Evolutionary conservation across 2,797 vertebrate genomes (phyloP).

Genomic region (Takifugu ocellatus): DNA sequence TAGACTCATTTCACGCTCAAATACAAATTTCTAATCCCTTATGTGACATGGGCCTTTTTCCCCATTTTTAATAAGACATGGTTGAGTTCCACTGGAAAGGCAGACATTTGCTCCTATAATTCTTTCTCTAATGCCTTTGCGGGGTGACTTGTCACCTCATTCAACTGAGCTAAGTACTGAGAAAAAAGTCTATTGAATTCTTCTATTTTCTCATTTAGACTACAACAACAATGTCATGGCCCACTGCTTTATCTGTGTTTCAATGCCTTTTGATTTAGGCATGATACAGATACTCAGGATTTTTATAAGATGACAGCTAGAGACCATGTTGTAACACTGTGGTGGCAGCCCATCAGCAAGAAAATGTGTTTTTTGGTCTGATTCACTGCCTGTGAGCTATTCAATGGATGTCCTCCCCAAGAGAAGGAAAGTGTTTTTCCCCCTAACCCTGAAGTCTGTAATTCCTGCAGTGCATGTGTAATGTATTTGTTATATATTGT

Average conservation of each 20-base stretch:
- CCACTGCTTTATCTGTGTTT: slow-evolving; percentile 58
- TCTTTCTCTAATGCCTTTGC: slow-evolving; percentile 66
- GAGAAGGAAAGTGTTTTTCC: too few species aligned
- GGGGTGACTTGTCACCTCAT: slow-evolving; percentile 61
- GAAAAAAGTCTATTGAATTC: slow-evolving; percentile 62
- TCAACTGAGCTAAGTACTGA: slow-evolving; percentile 43
- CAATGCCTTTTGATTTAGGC: slow-evolving; percentile 30
- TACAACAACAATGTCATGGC: slow-evolving; percentile 57
- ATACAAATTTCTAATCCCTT: slow-evolving; percentile 62
- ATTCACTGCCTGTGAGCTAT: too few species aligned
- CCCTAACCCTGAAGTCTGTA: too few species aligned
- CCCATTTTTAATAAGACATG: slow-evolving; percentile 73
- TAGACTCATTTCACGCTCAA: slow-evolving; percentile 67
- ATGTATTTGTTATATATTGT: too few species aligned
- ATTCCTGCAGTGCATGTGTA: too few species aligned
- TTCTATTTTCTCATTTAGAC: slow-evolving; percentile 50
- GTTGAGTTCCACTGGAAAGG: slow-evolving; percentile 56
- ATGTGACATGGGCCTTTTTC: slow-evolving; percentile 39
- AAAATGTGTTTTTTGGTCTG: background rate
- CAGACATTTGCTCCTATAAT: slow-evolving; percentile 60
- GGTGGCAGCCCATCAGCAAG: background rate
- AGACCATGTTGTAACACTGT: background rate
- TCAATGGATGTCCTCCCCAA: too few species aligned
- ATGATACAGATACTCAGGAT: slow-evolving; percentile 28
- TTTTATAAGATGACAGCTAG: slow-evolving; percentile 1